phyloP scores from a whole-genome alignment of 2,797 vertebrate genomes.

The Lacerta bilineata region DNA sequence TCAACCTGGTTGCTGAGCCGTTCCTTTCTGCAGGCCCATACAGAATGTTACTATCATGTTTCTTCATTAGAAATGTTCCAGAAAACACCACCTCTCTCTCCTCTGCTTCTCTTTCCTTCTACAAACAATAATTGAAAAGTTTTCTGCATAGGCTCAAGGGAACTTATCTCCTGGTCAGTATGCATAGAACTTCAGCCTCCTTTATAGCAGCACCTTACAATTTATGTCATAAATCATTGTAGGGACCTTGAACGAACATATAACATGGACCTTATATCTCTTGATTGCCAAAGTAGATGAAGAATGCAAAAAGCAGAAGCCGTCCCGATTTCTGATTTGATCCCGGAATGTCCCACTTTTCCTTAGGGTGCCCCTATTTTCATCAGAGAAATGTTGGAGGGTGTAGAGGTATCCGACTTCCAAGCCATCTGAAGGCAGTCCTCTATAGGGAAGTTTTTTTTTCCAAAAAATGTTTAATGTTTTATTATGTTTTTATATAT shows the following conservation, averaged over 20 bases:
- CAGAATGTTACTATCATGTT: rapidly evolving
- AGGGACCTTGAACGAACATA: background rate
- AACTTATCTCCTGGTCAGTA: background rate
- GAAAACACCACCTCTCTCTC: background rate
- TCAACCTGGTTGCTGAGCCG: constrained; percentile 33
- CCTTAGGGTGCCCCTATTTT: too few relatives aligned
- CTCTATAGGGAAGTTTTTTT: too few relatives aligned
- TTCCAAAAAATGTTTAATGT: too few relatives aligned
- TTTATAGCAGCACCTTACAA: background rate
- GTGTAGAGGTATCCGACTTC: too few relatives aligned
- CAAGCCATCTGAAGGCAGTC: too few relatives aligned
- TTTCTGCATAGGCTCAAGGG: background rate
- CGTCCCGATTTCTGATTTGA: too few relatives aligned
- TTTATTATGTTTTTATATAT: too few relatives aligned
- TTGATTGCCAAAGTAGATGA: background rate
- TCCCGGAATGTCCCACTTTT: too few relatives aligned
- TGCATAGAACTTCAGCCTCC: background rate
- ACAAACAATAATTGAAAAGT: rapidly evolving
- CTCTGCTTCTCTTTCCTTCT: rapidly evolving
- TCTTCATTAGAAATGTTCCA: rapidly evolving
- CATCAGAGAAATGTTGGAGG: too few relatives aligned
- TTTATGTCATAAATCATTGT: background rate
- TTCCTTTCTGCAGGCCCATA: constrained; percentile 46
- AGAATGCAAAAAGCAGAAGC: background rate
- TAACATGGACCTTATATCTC: background rate